These are phyloP conservation scores for Zaprionus kolodkinae DNA, from an alignment of 1,140 invertebrate genomes.

Conservation along the genomic window DNA sequence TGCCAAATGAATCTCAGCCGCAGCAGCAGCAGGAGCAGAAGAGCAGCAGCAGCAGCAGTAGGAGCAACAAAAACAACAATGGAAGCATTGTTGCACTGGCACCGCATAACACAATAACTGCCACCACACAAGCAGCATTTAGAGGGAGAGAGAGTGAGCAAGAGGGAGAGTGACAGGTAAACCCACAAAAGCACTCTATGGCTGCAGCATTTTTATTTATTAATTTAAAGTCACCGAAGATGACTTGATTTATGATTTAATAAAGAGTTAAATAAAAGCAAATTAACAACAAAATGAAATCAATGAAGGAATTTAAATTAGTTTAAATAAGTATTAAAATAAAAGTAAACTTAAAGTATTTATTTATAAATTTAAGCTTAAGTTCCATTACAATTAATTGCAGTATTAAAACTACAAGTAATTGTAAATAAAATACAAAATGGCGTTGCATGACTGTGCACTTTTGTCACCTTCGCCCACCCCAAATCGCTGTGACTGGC, in stretches of 20 bases:
- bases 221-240: too few species aligned
- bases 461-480: not conserved
- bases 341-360: too few species aligned
- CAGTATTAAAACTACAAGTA: too few species aligned
- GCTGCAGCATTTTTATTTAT: not conserved
- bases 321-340: too few species aligned
- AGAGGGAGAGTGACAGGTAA: not conserved
- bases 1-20: conserved; percentile 49
- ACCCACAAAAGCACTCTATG: not conserved
- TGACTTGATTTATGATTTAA: too few species aligned
- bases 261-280: too few species aligned
- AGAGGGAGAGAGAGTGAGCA: not conserved
- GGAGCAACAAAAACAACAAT: not conserved
- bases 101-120: conserved; percentile 3
- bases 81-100: not conserved
- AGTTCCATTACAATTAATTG: too few species aligned
- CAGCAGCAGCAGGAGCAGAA: conserved; percentile 10
- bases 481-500: too few species aligned
- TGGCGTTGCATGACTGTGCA: not conserved
- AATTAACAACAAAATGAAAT: too few species aligned
- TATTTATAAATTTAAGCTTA: too few species aligned
- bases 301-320: too few species aligned
- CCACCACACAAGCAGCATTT: not conserved
- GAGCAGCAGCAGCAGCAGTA: not conserved
- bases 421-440: not conserved